Conservation (phyloP, 2,888 invertebrate genomes). For the Calliopum simillimum region DNA sequence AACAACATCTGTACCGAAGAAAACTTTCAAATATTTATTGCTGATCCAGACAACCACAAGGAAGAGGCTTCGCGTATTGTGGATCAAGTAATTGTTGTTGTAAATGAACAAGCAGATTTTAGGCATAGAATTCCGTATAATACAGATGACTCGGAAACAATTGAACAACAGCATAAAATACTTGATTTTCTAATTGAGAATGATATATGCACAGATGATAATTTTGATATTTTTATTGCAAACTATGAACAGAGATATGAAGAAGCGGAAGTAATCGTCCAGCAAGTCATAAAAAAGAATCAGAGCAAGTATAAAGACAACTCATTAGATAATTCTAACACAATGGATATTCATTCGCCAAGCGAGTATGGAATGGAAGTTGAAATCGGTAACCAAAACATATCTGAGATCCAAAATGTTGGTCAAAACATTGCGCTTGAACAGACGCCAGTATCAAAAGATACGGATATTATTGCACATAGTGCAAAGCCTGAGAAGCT, state of each 20-base stretch:
- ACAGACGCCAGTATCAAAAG: conserved; percentile 2
- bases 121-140: conserved; percentile 51
- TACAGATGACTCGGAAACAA: conserved; percentile 49
- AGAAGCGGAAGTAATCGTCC: conserved; percentile 50
- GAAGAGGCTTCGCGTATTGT: conserved; percentile 61
- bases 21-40: conserved; percentile 64
- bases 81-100: conserved; percentile 57
- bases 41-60: conserved; percentile 63
- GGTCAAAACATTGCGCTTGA: conserved; percentile 32
- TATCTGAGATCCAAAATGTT: conserved; percentile 8
- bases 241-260: conserved; percentile 50
- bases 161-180: conserved; percentile 49
- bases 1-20: conserved; percentile 65
- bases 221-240: conserved; percentile 55
- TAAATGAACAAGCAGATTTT: conserved; percentile 50
- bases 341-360: conserved; percentile 5
- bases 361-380: conserved; percentile 40
- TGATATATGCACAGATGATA: conserved; percentile 54
- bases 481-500: conserved; percentile 48
- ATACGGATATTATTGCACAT: conserved; percentile 13
- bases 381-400: conserved; percentile 41
- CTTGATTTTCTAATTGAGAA: conserved; percentile 54
- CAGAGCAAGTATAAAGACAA: not conserved
- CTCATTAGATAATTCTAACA: conserved; percentile 24
- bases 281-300: conserved; percentile 1